A percentile compares a stretch with the other conserved stretches of the same genome.
Conservation (phyloP, 2,113 vertebrate species). For the Buteo buteo region DNA sequence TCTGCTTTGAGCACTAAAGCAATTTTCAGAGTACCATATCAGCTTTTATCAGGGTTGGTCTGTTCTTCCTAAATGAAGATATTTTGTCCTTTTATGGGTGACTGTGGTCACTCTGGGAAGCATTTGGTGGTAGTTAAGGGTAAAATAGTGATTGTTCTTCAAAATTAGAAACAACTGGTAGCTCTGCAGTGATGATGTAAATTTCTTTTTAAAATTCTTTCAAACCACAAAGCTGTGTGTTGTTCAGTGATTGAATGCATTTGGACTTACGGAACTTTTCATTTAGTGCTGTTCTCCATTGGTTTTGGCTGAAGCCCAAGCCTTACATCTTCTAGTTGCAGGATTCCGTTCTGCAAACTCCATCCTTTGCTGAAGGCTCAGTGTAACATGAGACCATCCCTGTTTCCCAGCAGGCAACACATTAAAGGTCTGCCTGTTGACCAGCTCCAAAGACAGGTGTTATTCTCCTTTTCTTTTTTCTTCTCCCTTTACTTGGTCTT, state of each 20-base stretch:
- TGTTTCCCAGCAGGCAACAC: slow-evolving; percentile 70
- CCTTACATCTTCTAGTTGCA: slow-evolving; percentile 73
- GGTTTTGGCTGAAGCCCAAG: slow-evolving; percentile 75
- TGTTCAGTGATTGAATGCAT: slow-evolving; percentile 60
- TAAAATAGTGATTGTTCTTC: slow-evolving; percentile 48
- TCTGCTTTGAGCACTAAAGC: not conserved
- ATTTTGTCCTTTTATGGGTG: not conserved
- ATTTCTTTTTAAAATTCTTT: slow-evolving; percentile 55
- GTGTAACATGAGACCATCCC: slow-evolving; percentile 65
- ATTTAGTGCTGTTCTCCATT: slow-evolving; percentile 69
- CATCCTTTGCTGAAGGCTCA: slow-evolving; percentile 57
- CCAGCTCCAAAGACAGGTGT: slow-evolving; percentile 79
- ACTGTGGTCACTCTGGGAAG: slow-evolving; percentile 24
- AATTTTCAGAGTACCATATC: not conserved
- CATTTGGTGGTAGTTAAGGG: slow-evolving; percentile 53
- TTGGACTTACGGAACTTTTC: slow-evolving; percentile 70
- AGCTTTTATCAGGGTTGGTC: not conserved
- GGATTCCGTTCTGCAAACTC: slow-evolving; percentile 76
- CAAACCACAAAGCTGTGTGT: slow-evolving; percentile 22
- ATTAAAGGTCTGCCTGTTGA: slow-evolving; percentile 68
- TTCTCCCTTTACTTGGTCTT: slow-evolving; percentile 32
- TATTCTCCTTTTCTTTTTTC: slow-evolving; percentile 50
- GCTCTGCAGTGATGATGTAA: slow-evolving; percentile 55
- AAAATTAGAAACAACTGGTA: slow-evolving; percentile 63
- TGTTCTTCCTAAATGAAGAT: slow-evolving; percentile 2